These are phyloP conservation scores for Bombus soroeensis DNA, from an alignment of 1,140 invertebrate species.

Conservation along the genomic window DNA sequence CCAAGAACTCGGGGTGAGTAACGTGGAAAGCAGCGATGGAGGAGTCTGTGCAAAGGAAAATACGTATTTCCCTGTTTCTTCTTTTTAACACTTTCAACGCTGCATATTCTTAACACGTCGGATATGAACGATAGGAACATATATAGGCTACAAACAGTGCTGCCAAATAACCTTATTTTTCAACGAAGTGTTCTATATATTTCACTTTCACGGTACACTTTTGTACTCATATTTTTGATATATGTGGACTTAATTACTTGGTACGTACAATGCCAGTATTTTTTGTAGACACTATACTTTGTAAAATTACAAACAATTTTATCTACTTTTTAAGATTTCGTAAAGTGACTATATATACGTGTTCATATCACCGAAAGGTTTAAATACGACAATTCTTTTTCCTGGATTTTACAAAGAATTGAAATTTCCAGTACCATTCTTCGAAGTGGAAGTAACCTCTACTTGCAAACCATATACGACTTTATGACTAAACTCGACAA, in stretches of 20 bases:
- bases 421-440: background rate
- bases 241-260: background rate
- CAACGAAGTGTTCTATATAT: background rate
- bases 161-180: background rate
- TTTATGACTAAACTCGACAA: background rate
- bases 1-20: conserved; percentile 22
- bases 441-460: background rate
- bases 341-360: too few relatives aligned
- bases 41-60: background rate
- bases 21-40: background rate
- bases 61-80: background rate
- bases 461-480: background rate
- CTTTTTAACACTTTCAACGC: background rate
- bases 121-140: background rate
- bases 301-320: too few relatives aligned
- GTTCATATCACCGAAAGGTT: background rate
- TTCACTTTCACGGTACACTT: too few relatives aligned
- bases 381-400: background rate
- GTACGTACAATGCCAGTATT: too few relatives aligned
- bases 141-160: background rate
- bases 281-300: too few relatives aligned
- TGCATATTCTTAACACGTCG: background rate
- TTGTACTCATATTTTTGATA: background rate
- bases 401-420: background rate
- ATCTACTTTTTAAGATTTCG: background rate